These are phyloP conservation scores for Brachionus paranguensis DNA, from an alignment of 1,140 invertebrate species.

Conservation along the genomic window DNA sequence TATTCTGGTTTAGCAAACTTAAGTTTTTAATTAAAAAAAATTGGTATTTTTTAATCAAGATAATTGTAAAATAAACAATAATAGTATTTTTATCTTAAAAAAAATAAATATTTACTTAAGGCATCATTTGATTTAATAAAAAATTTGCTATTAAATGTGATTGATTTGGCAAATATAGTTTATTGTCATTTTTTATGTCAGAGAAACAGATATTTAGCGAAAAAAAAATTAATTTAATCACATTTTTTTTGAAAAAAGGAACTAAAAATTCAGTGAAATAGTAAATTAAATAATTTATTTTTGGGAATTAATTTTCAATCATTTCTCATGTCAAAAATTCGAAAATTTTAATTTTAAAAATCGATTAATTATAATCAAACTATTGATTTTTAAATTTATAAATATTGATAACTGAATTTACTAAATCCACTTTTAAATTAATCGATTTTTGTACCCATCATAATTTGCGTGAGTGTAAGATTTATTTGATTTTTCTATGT, in stretches of 20 bases:
- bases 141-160: not conserved
- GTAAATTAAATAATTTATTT: not conserved
- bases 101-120: not conserved
- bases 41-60: not conserved
- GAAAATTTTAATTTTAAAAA: not conserved
- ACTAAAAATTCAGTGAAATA: not conserved
- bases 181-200: no score
- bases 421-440: not conserved
- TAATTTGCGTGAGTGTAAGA: not conserved
- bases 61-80: not conserved
- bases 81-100: not conserved
- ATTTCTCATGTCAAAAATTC: not conserved
- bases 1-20: not conserved
- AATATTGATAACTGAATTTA: not conserved
- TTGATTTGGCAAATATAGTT: not conserved
- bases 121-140: not conserved
- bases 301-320: not conserved
- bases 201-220: no score
- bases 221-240: no score
- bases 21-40: not conserved
- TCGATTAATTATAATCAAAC: not conserved
- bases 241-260: no score
- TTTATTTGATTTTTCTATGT: not conserved
- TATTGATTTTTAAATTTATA: not conserved
- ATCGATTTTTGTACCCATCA: not conserved